Evolutionary conservation across 2,888 invertebrate species (phyloP), one percentile per base, ranked within the genome.

Genomic region (Linyphia triangularis): DNA sequence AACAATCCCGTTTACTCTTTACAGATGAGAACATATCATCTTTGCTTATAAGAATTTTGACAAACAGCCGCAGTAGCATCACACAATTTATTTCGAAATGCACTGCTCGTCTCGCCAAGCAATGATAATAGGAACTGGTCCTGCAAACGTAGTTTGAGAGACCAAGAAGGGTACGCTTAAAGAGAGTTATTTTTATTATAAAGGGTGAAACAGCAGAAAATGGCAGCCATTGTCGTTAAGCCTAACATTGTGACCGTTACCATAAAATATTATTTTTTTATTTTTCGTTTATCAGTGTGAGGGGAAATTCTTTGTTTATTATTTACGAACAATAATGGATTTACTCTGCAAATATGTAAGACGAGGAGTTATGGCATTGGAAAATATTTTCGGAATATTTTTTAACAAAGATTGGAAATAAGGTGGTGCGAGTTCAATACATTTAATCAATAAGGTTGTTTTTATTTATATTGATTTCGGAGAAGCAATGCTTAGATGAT

Each of bases 161-260:
- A n/a, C 67, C 37, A 10, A 30, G 22, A 43, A 24, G 70, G 43
- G 9, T 37, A 43, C 70, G 9, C 37, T 24, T 28, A 43, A 72
- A 37, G 59, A 3, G 30, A 59, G 73, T 30, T 59, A 59, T 81
- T 81, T 81, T 81, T 81, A 81, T 81, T 81, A 81, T 81, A 69
- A 69, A 81, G 59, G 81, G 51, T 69, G 67, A 43, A 79, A 57
- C 69, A 59, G 51, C 28, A 26, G 67, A 78, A 51, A 51, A 79
- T 59, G 59, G 59, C 57, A 9, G 57, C 69, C 26, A 70, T 70
- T 59, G 69, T 37, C 81, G 69, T 81, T 81, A 81, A 81, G 69
- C 43, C 59, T 33, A 61, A 69, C 69, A 30, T 81, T 9, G 59
- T 5, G 59, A 26, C 69, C 81, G 81, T 81, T 81, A 81, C 57